Evolutionary conservation across 2,888 invertebrate species (phyloP).

Genomic region (Lepidochitona cinerea): DNA sequence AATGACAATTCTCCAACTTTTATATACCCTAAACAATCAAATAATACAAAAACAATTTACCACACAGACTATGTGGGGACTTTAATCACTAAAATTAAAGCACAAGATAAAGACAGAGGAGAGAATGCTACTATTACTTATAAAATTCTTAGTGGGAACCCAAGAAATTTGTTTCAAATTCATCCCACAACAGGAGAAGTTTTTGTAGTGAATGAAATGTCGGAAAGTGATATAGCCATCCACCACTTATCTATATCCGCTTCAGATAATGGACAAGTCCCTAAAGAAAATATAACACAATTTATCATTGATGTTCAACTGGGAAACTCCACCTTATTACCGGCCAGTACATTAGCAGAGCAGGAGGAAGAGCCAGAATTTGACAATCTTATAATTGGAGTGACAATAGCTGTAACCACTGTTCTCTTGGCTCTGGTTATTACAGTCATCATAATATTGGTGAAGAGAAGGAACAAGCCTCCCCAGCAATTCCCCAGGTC

Average conservation of each 20-base stretch:
- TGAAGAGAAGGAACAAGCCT: not conserved
- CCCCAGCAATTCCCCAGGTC: not conserved
- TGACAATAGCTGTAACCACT: not conserved
- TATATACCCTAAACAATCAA: not conserved
- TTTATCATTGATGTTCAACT: not conserved
- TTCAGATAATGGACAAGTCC: not conserved
- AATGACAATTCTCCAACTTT: conserved; percentile 4
- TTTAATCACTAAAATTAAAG: not conserved
- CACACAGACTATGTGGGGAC: conserved; percentile 3
- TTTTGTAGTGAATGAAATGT: conserved; percentile 7
- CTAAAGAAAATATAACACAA: not conserved
- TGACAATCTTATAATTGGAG: not conserved
- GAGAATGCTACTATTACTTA: not conserved
- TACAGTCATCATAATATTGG: not conserved
- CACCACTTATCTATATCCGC: not conserved
- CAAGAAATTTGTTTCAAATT: conserved; percentile 2
- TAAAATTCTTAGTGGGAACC: conserved; percentile 3
- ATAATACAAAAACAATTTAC: not conserved
- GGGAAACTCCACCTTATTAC: not conserved
- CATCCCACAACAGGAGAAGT: conserved; percentile 6
- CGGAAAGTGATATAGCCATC: not conserved
- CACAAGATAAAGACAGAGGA: conserved; percentile 4
- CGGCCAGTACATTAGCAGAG: not conserved
- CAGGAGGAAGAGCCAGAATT: not conserved
- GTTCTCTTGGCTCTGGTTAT: not conserved